A percentile compares a stretch with the other conserved stretches of the same genome.
These are phyloP conservation scores for Neosilurus hyrtlii DNA, from an alignment of 2,797 vertebrate species.

Conservation along the genomic window DNA sequence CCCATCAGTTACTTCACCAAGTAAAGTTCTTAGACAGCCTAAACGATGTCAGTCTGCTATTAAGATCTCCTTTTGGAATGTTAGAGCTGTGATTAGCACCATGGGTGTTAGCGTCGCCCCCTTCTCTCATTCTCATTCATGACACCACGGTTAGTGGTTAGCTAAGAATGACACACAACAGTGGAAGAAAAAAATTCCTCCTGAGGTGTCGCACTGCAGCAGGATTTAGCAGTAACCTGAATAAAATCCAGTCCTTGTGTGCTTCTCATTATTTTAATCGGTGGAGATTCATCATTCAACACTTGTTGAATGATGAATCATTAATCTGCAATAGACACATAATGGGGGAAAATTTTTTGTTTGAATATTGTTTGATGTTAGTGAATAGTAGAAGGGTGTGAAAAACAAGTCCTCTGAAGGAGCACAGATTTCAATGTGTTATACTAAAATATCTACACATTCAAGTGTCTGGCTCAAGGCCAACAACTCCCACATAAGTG, in stretches of 20 bases:
- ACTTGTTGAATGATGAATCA: not conserved
- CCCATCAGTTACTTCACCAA: not conserved
- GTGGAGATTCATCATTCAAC: not conserved
- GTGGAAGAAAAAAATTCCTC: not conserved
- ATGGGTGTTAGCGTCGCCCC: not conserved
- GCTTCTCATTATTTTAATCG: slow-evolving; percentile 8
- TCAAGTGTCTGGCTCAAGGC: slow-evolving; percentile 29
- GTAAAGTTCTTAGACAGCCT: not conserved
- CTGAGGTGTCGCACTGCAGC: not conserved
- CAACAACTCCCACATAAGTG: slow-evolving; percentile 27
- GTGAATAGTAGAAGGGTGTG: not conserved
- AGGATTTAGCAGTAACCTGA: slow-evolving; percentile 3
- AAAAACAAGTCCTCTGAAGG: not conserved
- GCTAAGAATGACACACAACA: slow-evolving; percentile 2
- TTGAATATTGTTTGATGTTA: not conserved
- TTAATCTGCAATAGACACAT: not conserved
- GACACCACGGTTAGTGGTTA: not conserved
- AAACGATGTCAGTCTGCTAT: not conserved
- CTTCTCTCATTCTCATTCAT: slow-evolving; percentile 3
- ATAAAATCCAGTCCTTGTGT: not conserved
- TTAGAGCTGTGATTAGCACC: not conserved
- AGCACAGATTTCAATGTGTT: not conserved
- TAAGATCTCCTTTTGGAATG: not conserved
- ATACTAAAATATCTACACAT: not conserved
- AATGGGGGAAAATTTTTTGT: not conserved